phyloP scores from a whole-genome alignment of 2,113 vertebrate genomes.

The Alouatta palliata region DNA sequence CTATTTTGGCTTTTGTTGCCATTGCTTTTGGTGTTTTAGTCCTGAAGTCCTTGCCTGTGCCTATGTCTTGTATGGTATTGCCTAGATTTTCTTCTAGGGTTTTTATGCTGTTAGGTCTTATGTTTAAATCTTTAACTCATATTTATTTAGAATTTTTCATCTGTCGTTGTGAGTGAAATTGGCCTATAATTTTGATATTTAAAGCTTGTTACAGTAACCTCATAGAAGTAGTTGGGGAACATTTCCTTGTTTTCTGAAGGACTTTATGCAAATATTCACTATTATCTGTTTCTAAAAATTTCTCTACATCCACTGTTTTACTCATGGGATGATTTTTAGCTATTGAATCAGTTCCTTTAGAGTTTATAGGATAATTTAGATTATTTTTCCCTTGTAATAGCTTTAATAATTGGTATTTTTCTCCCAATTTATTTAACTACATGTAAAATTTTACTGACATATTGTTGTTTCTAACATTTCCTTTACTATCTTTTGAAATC shows the following conservation, averaged over 20 bases:
- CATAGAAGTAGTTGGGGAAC: neutral
- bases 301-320: neutral
- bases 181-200: neutral
- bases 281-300: neutral
- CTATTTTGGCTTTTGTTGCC: too few relatives aligned
- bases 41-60: too few relatives aligned
- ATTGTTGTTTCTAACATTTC: neutral
- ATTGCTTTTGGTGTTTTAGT: too few relatives aligned
- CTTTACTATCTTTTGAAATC: neutral
- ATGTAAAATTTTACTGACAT: neutral
- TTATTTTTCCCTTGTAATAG: neutral
- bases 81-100: too few relatives aligned
- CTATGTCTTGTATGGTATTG: too few relatives aligned
- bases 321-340: neutral
- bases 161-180: neutral
- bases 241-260: neutral
- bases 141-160: neutral
- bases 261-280: neutral
- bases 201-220: neutral
- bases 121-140: too few relatives aligned
- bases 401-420: neutral
- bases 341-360: neutral
- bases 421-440: neutral
- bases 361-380: neutral
- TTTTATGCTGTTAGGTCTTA: too few relatives aligned